Evolutionary conservation across 2,888 invertebrate species (phyloP).

Genomic region (Abrostola triplasia): DNA sequence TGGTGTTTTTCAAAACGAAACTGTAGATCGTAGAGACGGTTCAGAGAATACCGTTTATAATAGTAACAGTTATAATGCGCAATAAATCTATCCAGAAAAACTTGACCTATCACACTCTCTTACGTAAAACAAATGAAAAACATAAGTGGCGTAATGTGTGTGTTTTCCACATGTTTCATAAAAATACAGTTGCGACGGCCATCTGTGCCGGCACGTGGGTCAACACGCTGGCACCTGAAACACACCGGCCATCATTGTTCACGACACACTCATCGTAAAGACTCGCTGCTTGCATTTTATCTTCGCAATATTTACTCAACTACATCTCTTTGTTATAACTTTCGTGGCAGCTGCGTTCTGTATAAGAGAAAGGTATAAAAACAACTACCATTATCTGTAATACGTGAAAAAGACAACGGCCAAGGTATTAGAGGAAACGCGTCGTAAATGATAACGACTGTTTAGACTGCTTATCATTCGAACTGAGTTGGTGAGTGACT

Average conservation of each 20-base stretch:
- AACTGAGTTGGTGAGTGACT: slow-evolving; percentile 51
- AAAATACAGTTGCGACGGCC: slow-evolving; percentile 37
- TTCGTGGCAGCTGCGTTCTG: slow-evolving; percentile 71
- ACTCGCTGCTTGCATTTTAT: slow-evolving; percentile 69
- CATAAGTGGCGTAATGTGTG: slow-evolving; percentile 13
- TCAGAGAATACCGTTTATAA: slow-evolving; percentile 15
- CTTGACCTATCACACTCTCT: slow-evolving; percentile 50
- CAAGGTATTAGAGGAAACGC: slow-evolving; percentile 68
- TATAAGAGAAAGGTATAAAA: slow-evolving; percentile 66
- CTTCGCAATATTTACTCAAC: slow-evolving; percentile 72
- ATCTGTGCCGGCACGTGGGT: slow-evolving; percentile 63
- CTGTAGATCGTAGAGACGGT: slow-evolving; percentile 13
- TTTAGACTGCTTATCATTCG: slow-evolving; percentile 46
- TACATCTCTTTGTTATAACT: slow-evolving; percentile 72
- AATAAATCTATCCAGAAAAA: slow-evolving; percentile 34
- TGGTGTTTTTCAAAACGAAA: slow-evolving; percentile 14
- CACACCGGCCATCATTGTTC: slow-evolving; percentile 78
- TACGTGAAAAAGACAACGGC: slow-evolving; percentile 73
- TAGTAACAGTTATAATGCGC: slow-evolving; percentile 15
- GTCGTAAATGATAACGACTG: slow-evolving; percentile 63
- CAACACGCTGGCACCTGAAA: slow-evolving; percentile 73
- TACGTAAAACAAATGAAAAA: slow-evolving; percentile 40
- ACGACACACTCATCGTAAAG: slow-evolving; percentile 72
- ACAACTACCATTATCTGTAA: slow-evolving; percentile 64
- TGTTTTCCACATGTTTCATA: slow-evolving; percentile 47